Percentiles rank a stretch among this genome's conserved stretches.
Conservation (phyloP, 1,140 invertebrate species). For the Glossosoma conforme region DNA sequence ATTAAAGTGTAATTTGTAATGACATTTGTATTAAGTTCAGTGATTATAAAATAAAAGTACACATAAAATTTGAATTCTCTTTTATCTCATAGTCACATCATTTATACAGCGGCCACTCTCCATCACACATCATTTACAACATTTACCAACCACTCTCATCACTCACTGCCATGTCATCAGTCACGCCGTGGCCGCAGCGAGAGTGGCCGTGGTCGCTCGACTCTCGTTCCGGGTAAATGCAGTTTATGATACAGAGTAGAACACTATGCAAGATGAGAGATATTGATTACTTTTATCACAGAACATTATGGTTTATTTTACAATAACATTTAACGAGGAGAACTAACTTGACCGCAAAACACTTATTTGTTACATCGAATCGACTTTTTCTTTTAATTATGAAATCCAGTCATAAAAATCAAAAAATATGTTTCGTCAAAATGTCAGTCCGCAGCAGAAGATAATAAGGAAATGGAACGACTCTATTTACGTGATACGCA, state of each 20-base stretch:
- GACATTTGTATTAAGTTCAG: slow-evolving; percentile 33
- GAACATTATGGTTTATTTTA: slow-evolving; percentile 34
- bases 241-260: slow-evolving; percentile 30
- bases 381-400: slow-evolving; percentile 10
- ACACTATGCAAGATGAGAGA: slow-evolving; percentile 30
- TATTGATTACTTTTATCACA: slow-evolving; percentile 33
- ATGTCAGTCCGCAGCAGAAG: slow-evolving; percentile 23
- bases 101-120: slow-evolving; percentile 1
- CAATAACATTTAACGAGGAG: slow-evolving; percentile 33
- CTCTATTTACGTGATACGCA: not conserved
- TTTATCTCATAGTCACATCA: slow-evolving; percentile 8
- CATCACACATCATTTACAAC: not conserved
- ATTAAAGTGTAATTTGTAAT: slow-evolving; percentile 30
- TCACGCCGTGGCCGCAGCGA: not conserved
- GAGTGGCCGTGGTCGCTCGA: slow-evolving; percentile 3
- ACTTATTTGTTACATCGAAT: slow-evolving; percentile 21
- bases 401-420: slow-evolving; percentile 27
- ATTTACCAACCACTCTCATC: too few relatives aligned
- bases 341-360: slow-evolving; percentile 32
- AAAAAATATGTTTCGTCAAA: slow-evolving; percentile 25
- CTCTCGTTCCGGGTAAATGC: slow-evolving; percentile 30
- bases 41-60: slow-evolving; percentile 32
- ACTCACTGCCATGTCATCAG: too few relatives aligned
- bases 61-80: slow-evolving; percentile 24
- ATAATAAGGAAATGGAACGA: not conserved